phyloP scores from a whole-genome alignment of 2,113 vertebrate genomes.

The Labrus mixtus region DNA sequence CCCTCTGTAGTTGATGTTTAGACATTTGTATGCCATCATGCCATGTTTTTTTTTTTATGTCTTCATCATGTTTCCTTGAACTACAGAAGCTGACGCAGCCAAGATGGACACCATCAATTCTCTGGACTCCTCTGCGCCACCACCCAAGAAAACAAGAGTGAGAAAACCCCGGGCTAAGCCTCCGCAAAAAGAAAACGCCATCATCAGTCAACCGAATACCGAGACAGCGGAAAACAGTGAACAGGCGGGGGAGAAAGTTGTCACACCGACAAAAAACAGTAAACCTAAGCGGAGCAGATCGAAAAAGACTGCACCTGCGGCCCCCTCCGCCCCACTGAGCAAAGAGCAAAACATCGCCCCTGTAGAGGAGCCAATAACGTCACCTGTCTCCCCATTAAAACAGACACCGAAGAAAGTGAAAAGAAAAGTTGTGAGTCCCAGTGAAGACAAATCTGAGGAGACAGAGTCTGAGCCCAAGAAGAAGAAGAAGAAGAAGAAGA shows the following conservation, averaged over 20 bases:
- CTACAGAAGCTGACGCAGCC: conserved; percentile 70
- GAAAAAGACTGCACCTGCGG: conserved; percentile 13
- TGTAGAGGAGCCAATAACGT: not conserved
- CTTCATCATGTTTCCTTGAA: conserved; percentile 28
- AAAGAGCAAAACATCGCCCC: not conserved
- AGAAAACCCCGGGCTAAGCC: conserved; percentile 66
- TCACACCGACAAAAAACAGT: conserved; percentile 6
- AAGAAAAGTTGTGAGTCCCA: conserved; percentile 6
- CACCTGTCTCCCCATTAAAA: conserved; percentile 6
- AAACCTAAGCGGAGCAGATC: conserved; percentile 19
- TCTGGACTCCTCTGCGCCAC: conserved; percentile 35
- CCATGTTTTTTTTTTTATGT: conserved; percentile 24
- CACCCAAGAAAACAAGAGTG: conserved; percentile 38
- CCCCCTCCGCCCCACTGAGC: not conserved
- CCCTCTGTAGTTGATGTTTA: conserved; percentile 4
- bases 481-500: conserved; percentile 59
- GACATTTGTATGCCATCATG: not conserved
- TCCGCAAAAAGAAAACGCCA: not conserved
- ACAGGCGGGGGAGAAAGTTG: conserved; percentile 4
- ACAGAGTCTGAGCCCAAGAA: conserved; percentile 40
- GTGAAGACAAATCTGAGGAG: conserved; percentile 11
- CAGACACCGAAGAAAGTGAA: conserved; percentile 32
- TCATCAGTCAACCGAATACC: not conserved
- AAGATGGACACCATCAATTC: conserved; percentile 77
- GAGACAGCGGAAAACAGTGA: not conserved